Base-by-base conservation (phyloP, 2,888 invertebrate genomes). In the Pyrocoelia pectoralis region DNA sequence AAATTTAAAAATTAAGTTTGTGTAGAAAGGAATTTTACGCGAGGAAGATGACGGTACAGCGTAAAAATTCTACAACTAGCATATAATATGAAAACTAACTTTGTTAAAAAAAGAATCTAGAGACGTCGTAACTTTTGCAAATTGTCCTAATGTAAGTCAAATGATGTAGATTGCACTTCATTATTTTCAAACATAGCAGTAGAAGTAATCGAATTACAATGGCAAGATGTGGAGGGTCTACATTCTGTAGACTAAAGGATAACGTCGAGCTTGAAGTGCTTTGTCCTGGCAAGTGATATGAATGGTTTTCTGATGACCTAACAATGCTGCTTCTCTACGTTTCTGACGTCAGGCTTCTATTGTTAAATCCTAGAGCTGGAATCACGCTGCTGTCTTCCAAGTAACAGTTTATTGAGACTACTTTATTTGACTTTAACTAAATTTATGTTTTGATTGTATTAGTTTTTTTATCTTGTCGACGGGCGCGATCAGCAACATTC, bases 261-360 rank as follows among this genome's bases (percentile, higher is more conserved):
- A 56, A 54, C 55, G 62, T 61, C 28, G 65, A 66, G 62, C 61
- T 65, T 66, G 69, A 66, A 61, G 66, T 54, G 65, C 71, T 68
- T 71, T 71, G 71, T 70, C 65, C 65, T 60, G 60, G 67, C 63
- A 70, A 71, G 68, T 70, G 71, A 71, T 71, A 70, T 70, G 69
- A 71, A 71, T 71, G 69, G 68, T 68, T 70, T 70, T 70, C 71
- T 68, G 71, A 71, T 71, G 71, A 71, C 68, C 69, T 62, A 70
- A 71, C 71, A 71, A 71, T 71, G 69, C 71, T 41, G 62, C 68
- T 67, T 65, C 69, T 66, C 56, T 67, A 53, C 71, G 62, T 55
- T 54, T 66, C 59, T 66, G 66, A 66, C 66, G 66, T 66, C 66
- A 66, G 43, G 15, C 12, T 41, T 51, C 57, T 50, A 65, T 65